Evolutionary conservation across 2,797 vertebrate genomes (phyloP), one percentile per base, ranked within the genome.

Genomic region (Typhlichthys subterraneus): DNA sequence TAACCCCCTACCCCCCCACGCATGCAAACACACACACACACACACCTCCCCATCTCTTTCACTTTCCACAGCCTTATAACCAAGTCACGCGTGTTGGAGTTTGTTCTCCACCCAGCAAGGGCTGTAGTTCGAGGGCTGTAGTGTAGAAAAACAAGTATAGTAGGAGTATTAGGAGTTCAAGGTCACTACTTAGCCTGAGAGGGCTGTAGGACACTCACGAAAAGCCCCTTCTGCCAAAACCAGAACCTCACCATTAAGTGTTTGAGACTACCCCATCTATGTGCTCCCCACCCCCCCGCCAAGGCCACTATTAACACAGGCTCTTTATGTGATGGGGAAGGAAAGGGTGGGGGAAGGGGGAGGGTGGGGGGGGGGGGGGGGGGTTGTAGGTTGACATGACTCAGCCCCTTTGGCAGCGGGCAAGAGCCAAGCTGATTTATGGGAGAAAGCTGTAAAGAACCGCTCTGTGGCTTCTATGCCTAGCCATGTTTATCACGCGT

Each of bases 251-350:
- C 38, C 64, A 29, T 63, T 12, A n/a, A 13, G 70, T 69, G 63
- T 67, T 70, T 62, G 48, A 50, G 45, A 62, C 2, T 60, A 69
- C 70, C 49, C 53, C 71, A 84, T 87, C 65, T 80, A 87, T 85
- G 80, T 77, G 55, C 19, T 2, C 19, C 19, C 19, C 19, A 19
- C 19, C 1, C 19, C 19, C 1, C 19, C 19, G 23, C 48, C 57
- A 14, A 83, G 75, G 78, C 79, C 77, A 84, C 76, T 67, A 84
- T 83, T 80, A 82, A 82, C 76, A 76, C 74, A 6, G 53, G 15
- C 52, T 72, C 67, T 86, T 78, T 80, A 77, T 58, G 53, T 59
- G 69, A 62, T 1, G 2, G 11, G 33, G 42, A 33, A 45, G 10
- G 9, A 19, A 23, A 52, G 14, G 53, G 53, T 12, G 13, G 57